Base-by-base conservation (phyloP, 2,888 invertebrate species). In the Drosophila crucigera region DNA sequence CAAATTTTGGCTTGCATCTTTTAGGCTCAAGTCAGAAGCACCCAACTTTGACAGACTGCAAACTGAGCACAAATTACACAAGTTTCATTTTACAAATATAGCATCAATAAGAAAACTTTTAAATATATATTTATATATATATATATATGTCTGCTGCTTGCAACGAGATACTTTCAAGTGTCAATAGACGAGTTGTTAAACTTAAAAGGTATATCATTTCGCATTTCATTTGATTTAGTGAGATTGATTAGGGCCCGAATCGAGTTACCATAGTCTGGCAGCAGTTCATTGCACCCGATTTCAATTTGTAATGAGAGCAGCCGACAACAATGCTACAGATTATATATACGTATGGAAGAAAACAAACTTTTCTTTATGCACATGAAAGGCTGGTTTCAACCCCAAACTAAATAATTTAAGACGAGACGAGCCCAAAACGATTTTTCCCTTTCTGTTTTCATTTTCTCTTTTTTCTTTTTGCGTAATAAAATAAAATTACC, bases 401-500 rank as follows among this genome's bases (percentile, higher is more conserved):
- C 49, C 54, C 47, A 43, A 60, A 65, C 52, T 61, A 61, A 49
- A 64, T 58, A 70, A 64, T 25, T 11, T 22, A 39, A 39, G 54
- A 30, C 58, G 30, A 69, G 39, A 33, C 62, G 53, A 67, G 28
- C 39, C 28, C 28, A 5, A 65, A 64, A 35, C 56, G 47, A 53
- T 37, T 43, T 72, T 50, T 49, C 58, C 50, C 65, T 60, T 66
- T 37, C 50, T 39, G 16, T n/a, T 28, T 55, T 30, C 14, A 4
- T 28, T 19, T 3, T 4, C 31, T 22, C 30, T 39, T 54, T 25
- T 25, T 25, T 25, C 43, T 66, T 53, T 61, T 52, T 41, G 33
- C 43, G 52, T 84, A 78, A 87, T 87, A 84, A 79, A 84, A 84
- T 75, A 68, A 78, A 78, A 84, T 81, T 81, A 73, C 81, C 68